Base-by-base conservation (phyloP, 2,797 vertebrate genomes). In the Danio albolineatus region DNA sequence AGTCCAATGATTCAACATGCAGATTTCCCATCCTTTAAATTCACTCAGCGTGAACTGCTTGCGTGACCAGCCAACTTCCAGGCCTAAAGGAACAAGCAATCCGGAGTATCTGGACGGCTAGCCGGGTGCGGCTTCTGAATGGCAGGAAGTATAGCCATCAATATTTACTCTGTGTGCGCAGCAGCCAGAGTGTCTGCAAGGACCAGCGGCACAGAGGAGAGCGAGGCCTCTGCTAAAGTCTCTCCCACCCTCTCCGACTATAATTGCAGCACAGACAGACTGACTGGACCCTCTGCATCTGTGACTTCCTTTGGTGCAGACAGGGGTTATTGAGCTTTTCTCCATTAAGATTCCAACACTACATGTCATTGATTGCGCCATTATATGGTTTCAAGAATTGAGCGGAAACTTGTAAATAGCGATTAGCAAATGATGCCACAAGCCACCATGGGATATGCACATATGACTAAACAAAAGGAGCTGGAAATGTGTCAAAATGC, bases 71-170 rank as follows among this genome's bases (percentile, higher is more conserved):
- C 79, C 62, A 82, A 85, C 78, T 72, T 66, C 70, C 80, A 84
- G 86, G 85, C 80, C 88, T 83, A 91, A 14, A 94, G 93, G 91
- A 94, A 93, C 92, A 88, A 89, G 89, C 87, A 90, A 86, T 89
- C 88, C 89, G 72, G 86, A 83, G 89, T 90, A 89, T 89, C 81
- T 73, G 73, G 86, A 88, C 74, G 65, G 87, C 79, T 82, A 88
- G 90, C 85, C 84, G 91, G 92, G 93, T 82, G 91, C 86, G 91
- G 90, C 89, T 88, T 67, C 91, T 94, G 89, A 94, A 91, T 92
- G 88, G 92, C 94, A 95, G 94, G 93, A 95, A 95, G 90, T 88
- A 82, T 78, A 90, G 90, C 91, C 92, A 92, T 94, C 94, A 95
- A 94, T 94, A 94, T 95, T 95, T 95, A 95, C 93, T 91, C 91